A percentile compares a stretch with the other conserved stretches of the same genome.
phyloP scores from a whole-genome alignment of 2,797 vertebrate species.

The Anguilla anguilla region DNA sequence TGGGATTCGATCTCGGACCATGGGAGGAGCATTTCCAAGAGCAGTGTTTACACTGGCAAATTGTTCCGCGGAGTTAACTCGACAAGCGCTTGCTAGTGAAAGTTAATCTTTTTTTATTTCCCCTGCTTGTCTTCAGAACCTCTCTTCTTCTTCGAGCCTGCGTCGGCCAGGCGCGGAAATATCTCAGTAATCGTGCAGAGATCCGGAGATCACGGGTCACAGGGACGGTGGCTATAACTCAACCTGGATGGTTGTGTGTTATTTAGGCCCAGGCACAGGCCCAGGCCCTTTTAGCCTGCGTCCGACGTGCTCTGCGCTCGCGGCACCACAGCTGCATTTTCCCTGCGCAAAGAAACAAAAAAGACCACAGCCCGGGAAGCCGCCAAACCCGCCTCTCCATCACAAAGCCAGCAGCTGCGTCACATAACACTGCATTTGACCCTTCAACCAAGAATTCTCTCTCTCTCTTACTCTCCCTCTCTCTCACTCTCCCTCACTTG shows the following conservation, averaged over 20 bases:
- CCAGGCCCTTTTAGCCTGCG: slow-evolving; percentile 29
- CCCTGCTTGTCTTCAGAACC: background rate
- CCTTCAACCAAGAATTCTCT: slow-evolving; percentile 49
- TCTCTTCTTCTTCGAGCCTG: background rate
- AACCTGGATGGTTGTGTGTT: slow-evolving; percentile 28
- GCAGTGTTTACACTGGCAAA: background rate
- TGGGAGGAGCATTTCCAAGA: background rate
- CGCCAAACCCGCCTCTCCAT: slow-evolving; percentile 14
- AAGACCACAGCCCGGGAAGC: background rate
- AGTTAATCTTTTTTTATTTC: background rate
- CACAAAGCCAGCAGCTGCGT: slow-evolving; percentile 50
- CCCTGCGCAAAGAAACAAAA: background rate
- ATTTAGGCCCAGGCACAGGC: slow-evolving; percentile 30
- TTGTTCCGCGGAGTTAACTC: background rate
- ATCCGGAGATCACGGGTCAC: background rate
- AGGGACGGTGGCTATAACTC: background rate
- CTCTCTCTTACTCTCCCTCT: slow-evolving; percentile 6
- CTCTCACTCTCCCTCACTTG: slow-evolving; percentile 46
- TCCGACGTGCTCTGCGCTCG: slow-evolving; percentile 43
- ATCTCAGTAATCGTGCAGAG: slow-evolving; percentile 25
- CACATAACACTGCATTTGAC: slow-evolving; percentile 63
- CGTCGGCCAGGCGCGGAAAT: background rate
- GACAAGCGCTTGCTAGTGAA: background rate
- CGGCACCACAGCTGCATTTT: background rate
- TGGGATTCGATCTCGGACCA: too few relatives aligned